These are phyloP conservation scores for Oligia fasciuncula DNA, from an alignment of 2,888 invertebrate species.

Conservation along the genomic window DNA sequence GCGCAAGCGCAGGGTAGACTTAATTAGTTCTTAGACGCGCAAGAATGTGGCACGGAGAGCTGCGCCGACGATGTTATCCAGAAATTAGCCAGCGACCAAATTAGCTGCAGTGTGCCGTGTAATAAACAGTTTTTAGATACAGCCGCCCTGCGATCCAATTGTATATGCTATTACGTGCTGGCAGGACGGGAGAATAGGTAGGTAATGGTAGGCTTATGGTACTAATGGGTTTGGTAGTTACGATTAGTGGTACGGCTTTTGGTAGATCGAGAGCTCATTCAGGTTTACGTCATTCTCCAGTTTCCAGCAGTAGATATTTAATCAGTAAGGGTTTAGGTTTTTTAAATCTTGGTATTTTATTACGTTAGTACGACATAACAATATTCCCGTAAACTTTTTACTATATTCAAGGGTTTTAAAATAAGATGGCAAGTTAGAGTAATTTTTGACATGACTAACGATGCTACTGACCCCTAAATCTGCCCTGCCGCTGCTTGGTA, in stretches of 20 bases:
- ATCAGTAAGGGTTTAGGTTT: background rate
- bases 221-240: slow-evolving; percentile 45
- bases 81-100: slow-evolving; percentile 77
- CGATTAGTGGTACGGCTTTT: slow-evolving; percentile 20
- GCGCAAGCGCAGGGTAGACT: slow-evolving; percentile 71
- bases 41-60: slow-evolving; percentile 77
- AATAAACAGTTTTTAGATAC: slow-evolving; percentile 66
- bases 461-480: background rate
- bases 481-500: background rate
- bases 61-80: slow-evolving; percentile 68
- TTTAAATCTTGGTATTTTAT: background rate
- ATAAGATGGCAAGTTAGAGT: background rate
- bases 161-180: slow-evolving; percentile 49
- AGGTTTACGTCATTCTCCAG: background rate
- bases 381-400: background rate
- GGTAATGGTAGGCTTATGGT: slow-evolving; percentile 47
- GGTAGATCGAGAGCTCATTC: background rate
- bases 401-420: background rate
- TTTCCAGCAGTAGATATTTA: background rate
- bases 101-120: slow-evolving; percentile 66
- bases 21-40: slow-evolving; percentile 87
- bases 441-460: background rate
- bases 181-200: background rate
- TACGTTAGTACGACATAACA: background rate
- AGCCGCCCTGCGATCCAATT: slow-evolving; percentile 50